Conservation (phyloP, 2,888 invertebrate genomes). For the Temnothorax rugatulus region DNA sequence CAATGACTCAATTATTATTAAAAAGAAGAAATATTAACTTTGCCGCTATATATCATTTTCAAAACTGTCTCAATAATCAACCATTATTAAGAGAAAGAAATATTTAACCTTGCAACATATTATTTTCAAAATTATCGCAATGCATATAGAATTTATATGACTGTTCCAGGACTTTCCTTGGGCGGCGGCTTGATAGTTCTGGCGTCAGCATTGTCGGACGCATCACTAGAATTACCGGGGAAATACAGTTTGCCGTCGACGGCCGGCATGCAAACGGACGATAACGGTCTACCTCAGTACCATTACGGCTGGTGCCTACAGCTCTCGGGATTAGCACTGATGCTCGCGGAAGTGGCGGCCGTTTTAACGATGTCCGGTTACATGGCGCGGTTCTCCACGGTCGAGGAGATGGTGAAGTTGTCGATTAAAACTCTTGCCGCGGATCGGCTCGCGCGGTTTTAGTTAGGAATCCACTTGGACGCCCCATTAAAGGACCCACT, state of each 20-base stretch:
- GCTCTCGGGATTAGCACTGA: constrained; percentile 88
- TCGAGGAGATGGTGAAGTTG: constrained; percentile 88
- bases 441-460: constrained; percentile 13
- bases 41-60: not conserved
- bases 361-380: constrained; percentile 88
- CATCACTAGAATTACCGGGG: constrained; percentile 86
- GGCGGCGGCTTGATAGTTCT: constrained; percentile 89
- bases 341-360: constrained; percentile 88
- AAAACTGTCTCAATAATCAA: not conserved
- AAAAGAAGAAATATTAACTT: not conserved
- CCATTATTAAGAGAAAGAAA: not conserved
- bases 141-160: not conserved
- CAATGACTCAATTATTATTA: not conserved
- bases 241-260: constrained; percentile 81
- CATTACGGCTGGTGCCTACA: constrained; percentile 90
- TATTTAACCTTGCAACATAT: not conserved
- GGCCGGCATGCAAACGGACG: constrained; percentile 80
- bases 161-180: constrained; percentile 87
- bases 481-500: not conserved
- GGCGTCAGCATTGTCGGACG: constrained; percentile 89
- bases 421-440: constrained; percentile 29
- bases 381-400: constrained; percentile 88
- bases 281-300: constrained; percentile 85
- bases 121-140: not conserved
- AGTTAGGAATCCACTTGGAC: constrained; percentile 24